Conservation (phyloP, 2,113 vertebrate genomes). For the Tupaia tana region DNA sequence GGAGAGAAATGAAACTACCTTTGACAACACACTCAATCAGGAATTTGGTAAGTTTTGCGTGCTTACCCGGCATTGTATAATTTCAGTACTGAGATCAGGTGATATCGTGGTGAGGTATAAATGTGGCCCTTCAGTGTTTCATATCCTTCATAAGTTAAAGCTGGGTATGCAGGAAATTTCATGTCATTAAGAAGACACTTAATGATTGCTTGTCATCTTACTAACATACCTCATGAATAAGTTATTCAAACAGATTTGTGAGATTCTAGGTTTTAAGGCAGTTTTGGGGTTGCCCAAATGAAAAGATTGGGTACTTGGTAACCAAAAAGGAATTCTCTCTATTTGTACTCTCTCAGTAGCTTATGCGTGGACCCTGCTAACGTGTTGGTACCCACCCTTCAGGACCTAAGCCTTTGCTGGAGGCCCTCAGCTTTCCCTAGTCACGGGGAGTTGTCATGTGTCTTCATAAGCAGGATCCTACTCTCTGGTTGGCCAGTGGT, state of each 20-base stretch:
- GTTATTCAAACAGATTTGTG: neutral
- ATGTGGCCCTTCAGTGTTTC: too few relatives aligned
- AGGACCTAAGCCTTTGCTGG: neutral
- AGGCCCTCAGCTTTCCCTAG: neutral
- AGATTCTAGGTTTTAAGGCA: neutral
- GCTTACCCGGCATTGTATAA: fast-evolving
- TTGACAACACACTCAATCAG: constrained; percentile 99
- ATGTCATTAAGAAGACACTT: too few relatives aligned
- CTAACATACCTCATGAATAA: neutral
- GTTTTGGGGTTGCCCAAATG: neutral
- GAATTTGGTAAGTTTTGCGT: constrained; percentile 93
- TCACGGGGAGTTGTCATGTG: fast-evolving
- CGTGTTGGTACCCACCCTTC: neutral
- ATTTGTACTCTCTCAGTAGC: too few relatives aligned
- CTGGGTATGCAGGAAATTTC: neutral
- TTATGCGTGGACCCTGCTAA: too few relatives aligned
- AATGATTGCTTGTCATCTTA: fast-evolving
- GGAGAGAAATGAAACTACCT: constrained; percentile 96
- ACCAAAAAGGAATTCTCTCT: neutral
- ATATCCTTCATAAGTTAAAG: neutral
- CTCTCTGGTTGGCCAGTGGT: too few relatives aligned
- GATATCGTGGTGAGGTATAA: fast-evolving
- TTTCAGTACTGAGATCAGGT: fast-evolving
- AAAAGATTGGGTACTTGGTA: neutral
- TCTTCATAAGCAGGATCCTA: neutral